Base-by-base conservation (phyloP, 2,113 vertebrate species). In the Capricornis sumatraensis region DNA sequence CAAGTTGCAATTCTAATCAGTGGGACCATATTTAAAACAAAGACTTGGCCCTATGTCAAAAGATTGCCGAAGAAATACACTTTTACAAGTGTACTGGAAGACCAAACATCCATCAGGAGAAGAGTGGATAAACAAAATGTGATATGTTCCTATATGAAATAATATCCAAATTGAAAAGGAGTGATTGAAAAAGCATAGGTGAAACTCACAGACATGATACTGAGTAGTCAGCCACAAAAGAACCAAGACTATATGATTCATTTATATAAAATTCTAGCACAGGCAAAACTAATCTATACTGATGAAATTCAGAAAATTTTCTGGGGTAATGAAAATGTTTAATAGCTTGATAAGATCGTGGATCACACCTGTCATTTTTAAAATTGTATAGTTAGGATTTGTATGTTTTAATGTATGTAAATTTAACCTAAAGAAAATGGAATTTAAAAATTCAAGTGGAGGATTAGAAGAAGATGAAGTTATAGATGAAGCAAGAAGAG, bases 41-140 rank as follows among this genome's bases (percentile, higher is more conserved):
- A 95, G 58, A 60, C 53, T 91, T 97, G 85, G 81, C 91, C 58
- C 60, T 52, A 86, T 82, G 94, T 97, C 89, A 94, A 96, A 98
- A 94, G 91, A 88, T 57, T 91, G 88, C 88, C 88, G 71, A 94
- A 85, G 74, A 50, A 92, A 92, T 87, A 64, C 36, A 78, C 33
- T 92, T 93, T 76, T 95, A 83, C 76, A 88, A 97, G 91, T 89
- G 93, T 97, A 16, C 11, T 85, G 50, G 53, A 95, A 94, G 94
- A n/a, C 27, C 82, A 95, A 94, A 50, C 1, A 30, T 16, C 11
- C 3, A 36, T 74, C 87, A 47, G 40, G 2, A 67, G 58, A 28
- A 88, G 11, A 92, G n/a, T 28, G 36, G 43, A 62, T 74, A 40
- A 96, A 45, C 55, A 89, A 76, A 64, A 81, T 47, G 25, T 21